Evolutionary conservation across 2,888 invertebrate genomes (phyloP), one percentile per base, ranked within the genome.

Genomic region (Chrysodeixis includens): DNA sequence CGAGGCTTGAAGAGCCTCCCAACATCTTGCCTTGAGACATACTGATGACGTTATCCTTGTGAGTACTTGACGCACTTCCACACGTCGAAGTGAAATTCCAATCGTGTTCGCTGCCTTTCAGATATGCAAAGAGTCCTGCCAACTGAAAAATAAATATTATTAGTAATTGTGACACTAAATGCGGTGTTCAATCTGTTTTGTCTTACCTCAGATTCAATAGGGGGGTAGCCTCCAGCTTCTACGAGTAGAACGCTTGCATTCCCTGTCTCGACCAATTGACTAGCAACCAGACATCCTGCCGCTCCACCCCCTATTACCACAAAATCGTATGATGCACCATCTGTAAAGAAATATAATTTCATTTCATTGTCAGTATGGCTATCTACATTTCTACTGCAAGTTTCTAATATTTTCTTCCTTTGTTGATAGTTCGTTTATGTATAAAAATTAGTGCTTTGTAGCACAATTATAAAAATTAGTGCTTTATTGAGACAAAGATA

Each of bases 151-250:
- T 10, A 58, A 22, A 46, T 44, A 16, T 49, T 26, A 12, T 12
- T 14, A 1, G 2, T 20, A 49, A 30, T 12, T 12, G n/a, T n/a
- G n/a, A n/a, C n/a, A n/a, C n/a, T 52, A 6, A 26, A 26, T 26
- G 26, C 2, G 3, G 6, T 32, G 12, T 44, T 32, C 18, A 44
- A 4, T 54, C 62, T 26, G 18, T 51, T 52, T 30, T 35, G 20
- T 75, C 82, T 79, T 66, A 88, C 88, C 46, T 75, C 66, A 52
- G 85, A 78, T 26, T 85, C 84, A 0, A 83, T 0, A 4, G 84
- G 82, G 2, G 86, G 86, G n/a, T 81, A 73, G 1, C 70, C 82
- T 1, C 88, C 88, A 6, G 87, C 87, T 66, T 88, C 88, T 20
- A 88, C 73, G 4, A 86, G 66, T 0, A 86, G 54, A 0, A 88